Base-by-base conservation (phyloP, 1,140 invertebrate species). In the Eurytemora carolleeae region DNA sequence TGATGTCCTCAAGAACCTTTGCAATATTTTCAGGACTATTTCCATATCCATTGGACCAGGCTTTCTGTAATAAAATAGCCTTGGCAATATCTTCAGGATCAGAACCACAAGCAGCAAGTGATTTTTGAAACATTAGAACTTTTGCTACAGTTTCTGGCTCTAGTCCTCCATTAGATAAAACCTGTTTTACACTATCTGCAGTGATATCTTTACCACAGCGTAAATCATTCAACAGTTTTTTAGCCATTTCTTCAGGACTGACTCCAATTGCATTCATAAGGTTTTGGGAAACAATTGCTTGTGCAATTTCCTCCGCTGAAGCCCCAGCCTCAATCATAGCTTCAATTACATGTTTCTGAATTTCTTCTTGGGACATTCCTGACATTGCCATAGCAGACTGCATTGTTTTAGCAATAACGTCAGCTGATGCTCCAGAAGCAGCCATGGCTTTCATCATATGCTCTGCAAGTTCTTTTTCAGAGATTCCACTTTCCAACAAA, bases 351-450 rank as follows among this genome's bases (percentile, higher is more conserved):
- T 52, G 18, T 53, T 60, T 17, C 24, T 60, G 20, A 21, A 60
- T 53, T 18, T 60, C 59, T 24, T 60, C 53, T 23, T 52, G n/a
- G 2, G 16, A 19, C 2, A 60, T 57, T 12, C 56, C 56, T 21
- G 56, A 18, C 19, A 54, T 3, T 54, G 21, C 25, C 44, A 21
- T 18, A 20, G 23, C 7, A 55, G 26, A 20, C 44, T 60, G 44
- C 44, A 60, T 60, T 53, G 59, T 60, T 60, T 60, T 53, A 21
- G 59, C 59, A 52, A 53, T 60, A 20, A 44, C 19, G n/a, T 55
- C 19, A 2, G 59, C 24, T 44, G n/a, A 18, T 18, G 31, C 52
- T 2, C 59, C 59, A 54, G n/a, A 20, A 17, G 31, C 20, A 19
- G 59, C 59, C 20, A 60, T 20, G 1, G 59, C 59, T 20, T 19